Conservation (phyloP, 2,888 invertebrate genomes). For the Tillus elongatus region DNA sequence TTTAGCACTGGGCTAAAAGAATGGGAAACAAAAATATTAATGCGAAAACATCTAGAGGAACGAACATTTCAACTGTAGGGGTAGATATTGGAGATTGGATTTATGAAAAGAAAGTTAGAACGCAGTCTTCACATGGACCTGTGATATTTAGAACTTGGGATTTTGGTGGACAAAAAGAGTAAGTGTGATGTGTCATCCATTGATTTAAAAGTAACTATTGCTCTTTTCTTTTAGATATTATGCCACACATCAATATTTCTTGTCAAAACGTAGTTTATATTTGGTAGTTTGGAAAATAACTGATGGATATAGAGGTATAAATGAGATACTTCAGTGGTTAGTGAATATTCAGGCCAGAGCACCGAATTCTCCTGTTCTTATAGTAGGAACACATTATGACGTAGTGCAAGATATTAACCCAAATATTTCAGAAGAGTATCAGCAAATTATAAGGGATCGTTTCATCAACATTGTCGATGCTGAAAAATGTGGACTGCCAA, state of each 20-base stretch:
- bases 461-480: conserved; percentile 93
- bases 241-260: conserved; percentile 96
- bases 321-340: conserved; percentile 89
- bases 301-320: conserved; percentile 83
- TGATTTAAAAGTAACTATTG: conserved; percentile 8
- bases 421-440: conserved; percentile 67
- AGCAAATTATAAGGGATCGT: conserved; percentile 75
- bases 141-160: conserved; percentile 96
- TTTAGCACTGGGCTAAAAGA: conserved; percentile 86
- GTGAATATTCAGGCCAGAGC: conserved; percentile 91
- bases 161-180: conserved; percentile 95
- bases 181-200: conserved; percentile 28
- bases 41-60: conserved; percentile 64
- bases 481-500: conserved; percentile 89
- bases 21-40: conserved; percentile 86
- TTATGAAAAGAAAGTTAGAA: conserved; percentile 75
- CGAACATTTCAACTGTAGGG: conserved; percentile 89
- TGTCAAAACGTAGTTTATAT: conserved; percentile 90
- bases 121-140: conserved; percentile 66
- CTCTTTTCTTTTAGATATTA: conserved; percentile 58
- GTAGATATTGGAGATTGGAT: conserved; percentile 96
- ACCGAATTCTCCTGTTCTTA: conserved; percentile 91
- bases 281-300: conserved; percentile 91
- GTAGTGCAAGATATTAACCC: conserved; percentile 56
- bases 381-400: conserved; percentile 95